These are phyloP conservation scores for Diacarnus erythraeanus DNA, from an alignment of 37 sponge, comb jelly and placozoan genomes.

Conservation along the genomic window DNA sequence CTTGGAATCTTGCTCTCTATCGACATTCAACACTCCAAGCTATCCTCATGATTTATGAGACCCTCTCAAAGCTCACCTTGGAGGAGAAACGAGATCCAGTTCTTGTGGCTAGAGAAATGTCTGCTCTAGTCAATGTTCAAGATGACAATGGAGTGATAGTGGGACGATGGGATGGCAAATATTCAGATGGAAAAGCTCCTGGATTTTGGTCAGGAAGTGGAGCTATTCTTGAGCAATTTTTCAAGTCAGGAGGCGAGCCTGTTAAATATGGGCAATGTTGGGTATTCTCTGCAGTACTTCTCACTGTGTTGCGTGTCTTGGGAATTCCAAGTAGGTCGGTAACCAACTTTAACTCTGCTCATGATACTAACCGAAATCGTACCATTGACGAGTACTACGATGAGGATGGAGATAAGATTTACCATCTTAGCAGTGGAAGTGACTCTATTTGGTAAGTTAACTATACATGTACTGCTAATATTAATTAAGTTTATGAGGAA, in stretches of 20 bases:
- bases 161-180: slow-evolving; percentile 69
- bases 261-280: slow-evolving; percentile 82
- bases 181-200: slow-evolving; percentile 44
- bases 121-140: slow-evolving; percentile 51
- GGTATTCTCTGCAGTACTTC: slow-evolving; percentile 72
- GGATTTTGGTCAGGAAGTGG: slow-evolving; percentile 58
- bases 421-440: slow-evolving; percentile 33
- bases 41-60: slow-evolving; percentile 37
- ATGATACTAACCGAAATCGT: slow-evolving; percentile 61
- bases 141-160: slow-evolving; percentile 50
- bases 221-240: slow-evolving; percentile 55
- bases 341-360: slow-evolving; percentile 80
- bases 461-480: no score
- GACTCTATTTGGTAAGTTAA: slow-evolving; percentile 43
- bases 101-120: slow-evolving; percentile 48
- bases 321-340: slow-evolving; percentile 71
- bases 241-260: slow-evolving; percentile 24
- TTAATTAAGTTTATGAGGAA: no score
- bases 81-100: slow-evolving; percentile 48
- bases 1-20: slow-evolving; percentile 71
- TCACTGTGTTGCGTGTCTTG: slow-evolving; percentile 45
- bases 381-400: slow-evolving; percentile 57
- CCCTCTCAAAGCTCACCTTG: slow-evolving; percentile 22
- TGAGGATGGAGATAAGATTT: slow-evolving; percentile 36
- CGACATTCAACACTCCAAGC: slow-evolving; percentile 30